These are phyloP conservation scores for Ceratosolen solmsi DNA, from an alignment of 1,140 invertebrate genomes.

Conservation along the genomic window DNA sequence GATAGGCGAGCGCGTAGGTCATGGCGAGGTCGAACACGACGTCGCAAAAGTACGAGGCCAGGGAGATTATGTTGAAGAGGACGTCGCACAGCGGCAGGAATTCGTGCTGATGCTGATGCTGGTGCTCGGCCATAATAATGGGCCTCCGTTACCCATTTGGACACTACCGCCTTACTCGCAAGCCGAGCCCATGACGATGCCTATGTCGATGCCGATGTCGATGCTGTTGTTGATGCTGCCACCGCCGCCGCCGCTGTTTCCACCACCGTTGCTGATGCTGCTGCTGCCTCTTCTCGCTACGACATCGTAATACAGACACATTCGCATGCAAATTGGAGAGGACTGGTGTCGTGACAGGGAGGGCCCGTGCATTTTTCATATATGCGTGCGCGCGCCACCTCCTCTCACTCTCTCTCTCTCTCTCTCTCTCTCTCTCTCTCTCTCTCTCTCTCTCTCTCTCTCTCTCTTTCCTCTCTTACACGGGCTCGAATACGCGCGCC, in stretches of 20 bases:
- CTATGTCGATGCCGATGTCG: neutral
- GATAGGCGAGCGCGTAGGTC: constrained; percentile 85
- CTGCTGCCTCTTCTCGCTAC: neutral
- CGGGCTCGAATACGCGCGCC: too few species aligned
- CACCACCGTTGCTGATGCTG: neutral
- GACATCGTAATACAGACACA: constrained; percentile 11
- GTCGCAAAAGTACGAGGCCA: constrained; percentile 93
- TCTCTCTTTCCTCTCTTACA: too few species aligned
- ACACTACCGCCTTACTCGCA: constrained; percentile 54
- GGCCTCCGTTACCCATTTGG: constrained; percentile 71
- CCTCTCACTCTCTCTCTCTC: too few species aligned
- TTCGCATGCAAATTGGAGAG: constrained; percentile 9
- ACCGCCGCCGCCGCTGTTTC: neutral
- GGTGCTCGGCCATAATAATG: constrained; percentile 74
- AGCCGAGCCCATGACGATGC: neutral
- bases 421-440: too few species aligned
- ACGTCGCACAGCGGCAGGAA: constrained; percentile 91
- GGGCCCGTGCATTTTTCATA: neutral
- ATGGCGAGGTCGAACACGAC: constrained; percentile 90
- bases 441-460: too few species aligned
- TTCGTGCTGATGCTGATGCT: constrained; percentile 74
- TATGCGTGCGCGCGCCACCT: neutral
- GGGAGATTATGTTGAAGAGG: constrained; percentile 91
- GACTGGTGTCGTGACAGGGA: neutral
- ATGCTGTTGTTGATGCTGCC: neutral